Conservation (phyloP, 1,140 invertebrate species). For the Leguminivora glycinivorella region DNA sequence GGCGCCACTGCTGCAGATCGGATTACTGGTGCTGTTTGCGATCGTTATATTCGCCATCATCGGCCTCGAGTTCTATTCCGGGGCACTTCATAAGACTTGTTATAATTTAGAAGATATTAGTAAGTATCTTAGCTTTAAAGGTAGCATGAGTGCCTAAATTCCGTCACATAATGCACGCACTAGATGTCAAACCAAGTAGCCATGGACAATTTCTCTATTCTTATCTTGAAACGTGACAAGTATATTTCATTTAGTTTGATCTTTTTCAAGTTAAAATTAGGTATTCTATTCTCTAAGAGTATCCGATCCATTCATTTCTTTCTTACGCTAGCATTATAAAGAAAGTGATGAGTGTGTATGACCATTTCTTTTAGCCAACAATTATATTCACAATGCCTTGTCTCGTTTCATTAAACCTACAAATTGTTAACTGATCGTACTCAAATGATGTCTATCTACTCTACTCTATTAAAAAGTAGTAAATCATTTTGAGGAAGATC, state of each 20-base stretch:
- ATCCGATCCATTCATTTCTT: background rate
- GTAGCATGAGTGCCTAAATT: background rate
- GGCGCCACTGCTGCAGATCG: slow-evolving; percentile 99
- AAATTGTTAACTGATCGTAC: background rate
- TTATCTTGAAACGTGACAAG: background rate
- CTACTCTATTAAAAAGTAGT: background rate
- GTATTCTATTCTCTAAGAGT: background rate
- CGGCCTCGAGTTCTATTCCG: slow-evolving; percentile 99
- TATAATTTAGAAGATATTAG: slow-evolving; percentile 97
- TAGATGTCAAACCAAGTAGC: background rate
- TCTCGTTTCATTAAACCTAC: background rate
- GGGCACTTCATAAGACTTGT: slow-evolving; percentile 99
- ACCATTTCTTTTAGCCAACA: background rate
- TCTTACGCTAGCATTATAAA: slow-evolving; percentile 3
- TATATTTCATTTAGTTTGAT: background rate
- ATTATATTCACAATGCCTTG: background rate
- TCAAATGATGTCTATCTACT: no score
- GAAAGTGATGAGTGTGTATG: background rate
- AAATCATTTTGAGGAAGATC: background rate
- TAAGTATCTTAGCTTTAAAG: slow-evolving; percentile 77
- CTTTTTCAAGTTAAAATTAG: background rate
- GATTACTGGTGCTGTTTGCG: slow-evolving; percentile 99
- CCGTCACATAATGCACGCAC: background rate
- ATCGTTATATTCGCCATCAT: slow-evolving; percentile 99
- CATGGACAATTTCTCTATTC: background rate